Evolutionary conservation across 2,888 invertebrate genomes (phyloP), one percentile per base, ranked within the genome.

Genomic region (Mimumesa dahlbomi): DNA sequence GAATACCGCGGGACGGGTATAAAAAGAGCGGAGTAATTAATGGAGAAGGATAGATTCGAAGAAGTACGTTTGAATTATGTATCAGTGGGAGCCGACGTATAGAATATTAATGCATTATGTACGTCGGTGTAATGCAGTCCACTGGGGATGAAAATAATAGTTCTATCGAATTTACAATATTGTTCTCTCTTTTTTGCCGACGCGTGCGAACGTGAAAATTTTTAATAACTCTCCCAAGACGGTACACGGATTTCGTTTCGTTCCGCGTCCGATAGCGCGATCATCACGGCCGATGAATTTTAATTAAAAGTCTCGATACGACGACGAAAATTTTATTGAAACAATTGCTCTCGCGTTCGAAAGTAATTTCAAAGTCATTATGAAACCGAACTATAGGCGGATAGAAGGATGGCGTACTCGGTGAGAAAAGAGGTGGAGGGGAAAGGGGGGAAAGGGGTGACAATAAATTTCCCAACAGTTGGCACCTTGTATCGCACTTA

Each of bases 21-120:
- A 65, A 52, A 67, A 61, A 53, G 48, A 5, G 52, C 53, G 36
- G 49, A 67, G 63, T 77, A 73, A 77, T 77, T 77, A 77, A 77
- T 61, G 77, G 29, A 46, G 54, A 42, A 58, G 49, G 49, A 49
- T 53, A 38, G 71, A 56, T 56, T 13, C 29, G 64, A 58, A 45
- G 45, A 29, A 46, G 63, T 14, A 31, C 16, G 31, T 21, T 46
- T 19, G 58, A 64, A 64, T 64, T 34, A 50, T 13, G 58, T 42
- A 31, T 64, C 36, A 21, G 21, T 7, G 57, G 38, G 18, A 45
- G 21, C 22, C 31, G 16, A 16, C 31, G n/a, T 40, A 36, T 7
- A 50, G 52, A 36, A 65, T 67, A 73, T 73, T 58, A 66, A 65
- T 53, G 68, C 58, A 38, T 63, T 58, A 9, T 14, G 52, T 46